Evolutionary conservation across 2,797 vertebrate genomes (phyloP).

Genomic region (Knipowitschia caucasica): DNA sequence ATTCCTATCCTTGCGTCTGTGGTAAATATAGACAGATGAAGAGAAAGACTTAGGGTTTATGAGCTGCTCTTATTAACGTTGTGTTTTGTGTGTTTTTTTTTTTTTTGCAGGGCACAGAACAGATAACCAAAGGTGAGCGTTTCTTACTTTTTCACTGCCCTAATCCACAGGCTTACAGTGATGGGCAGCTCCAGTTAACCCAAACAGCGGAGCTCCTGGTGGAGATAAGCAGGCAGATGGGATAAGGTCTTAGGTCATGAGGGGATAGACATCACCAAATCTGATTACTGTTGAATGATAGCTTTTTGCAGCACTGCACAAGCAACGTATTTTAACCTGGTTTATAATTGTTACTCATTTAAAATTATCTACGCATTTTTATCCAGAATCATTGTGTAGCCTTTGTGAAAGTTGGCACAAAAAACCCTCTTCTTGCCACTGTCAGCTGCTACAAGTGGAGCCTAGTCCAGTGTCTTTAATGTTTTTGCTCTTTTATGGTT

Average conservation of each 20-base stretch:
- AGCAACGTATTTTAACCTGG: too few relatives aligned
- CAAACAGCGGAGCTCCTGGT: constrained; percentile 30
- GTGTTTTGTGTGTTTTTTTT: constrained; percentile 12
- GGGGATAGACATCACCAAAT: constrained; percentile 45
- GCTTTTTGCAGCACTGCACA: constrained; percentile 13
- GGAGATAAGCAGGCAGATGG: constrained; percentile 55
- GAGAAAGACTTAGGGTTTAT: too few relatives aligned
- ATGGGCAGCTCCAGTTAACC: constrained; percentile 20
- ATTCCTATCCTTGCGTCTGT: not conserved
- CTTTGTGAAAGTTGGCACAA: too few relatives aligned
- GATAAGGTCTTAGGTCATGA: constrained; percentile 46
- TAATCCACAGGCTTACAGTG: constrained; percentile 17
- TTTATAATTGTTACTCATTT: too few relatives aligned
- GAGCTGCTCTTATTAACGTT: not conserved
- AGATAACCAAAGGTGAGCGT: constrained; percentile 98
- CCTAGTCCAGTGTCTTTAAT: too few relatives aligned
- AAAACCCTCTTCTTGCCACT: too few relatives aligned
- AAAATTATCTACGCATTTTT: too few relatives aligned
- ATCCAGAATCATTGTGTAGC: too few relatives aligned
- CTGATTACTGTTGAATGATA: constrained; percentile 56
- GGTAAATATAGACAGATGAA: not conserved
- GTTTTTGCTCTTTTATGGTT: too few relatives aligned
- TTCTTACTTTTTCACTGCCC: constrained; percentile 9
- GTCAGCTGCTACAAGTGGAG: too few relatives aligned
- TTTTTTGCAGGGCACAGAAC: constrained; percentile 91